Conservation (phyloP, 2,888 invertebrate genomes). For the Drosophila paramelanica region DNA sequence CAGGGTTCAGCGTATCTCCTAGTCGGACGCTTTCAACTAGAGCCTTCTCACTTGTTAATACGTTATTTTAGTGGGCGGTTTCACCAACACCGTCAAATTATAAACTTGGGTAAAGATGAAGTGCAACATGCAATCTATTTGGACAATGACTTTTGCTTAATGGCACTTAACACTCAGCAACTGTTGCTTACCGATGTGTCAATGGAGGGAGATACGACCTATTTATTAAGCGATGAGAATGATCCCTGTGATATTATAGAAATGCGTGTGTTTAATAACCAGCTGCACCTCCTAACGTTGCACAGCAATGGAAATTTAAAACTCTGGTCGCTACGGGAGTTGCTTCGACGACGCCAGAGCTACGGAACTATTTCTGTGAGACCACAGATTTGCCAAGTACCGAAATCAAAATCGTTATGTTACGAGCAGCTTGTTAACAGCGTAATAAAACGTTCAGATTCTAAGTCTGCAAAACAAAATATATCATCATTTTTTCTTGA, state of each 20-base stretch:
- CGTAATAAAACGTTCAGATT: conserved; percentile 26
- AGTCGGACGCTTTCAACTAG: too few relatives aligned
- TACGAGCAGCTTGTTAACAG: conserved; percentile 54
- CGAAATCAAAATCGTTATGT: conserved; percentile 15
- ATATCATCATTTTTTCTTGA: conserved; percentile 60
- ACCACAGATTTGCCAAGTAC: background rate
- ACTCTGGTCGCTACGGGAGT: conserved; percentile 75
- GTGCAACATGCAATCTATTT: conserved; percentile 76
- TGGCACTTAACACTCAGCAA: conserved; percentile 75
- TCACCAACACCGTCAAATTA: conserved; percentile 83
- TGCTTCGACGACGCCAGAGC: conserved; percentile 13
- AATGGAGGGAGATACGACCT: conserved; percentile 74
- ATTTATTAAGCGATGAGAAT: conserved; percentile 63
- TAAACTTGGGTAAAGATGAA: conserved; percentile 72
- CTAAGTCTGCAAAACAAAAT: conserved; percentile 21
- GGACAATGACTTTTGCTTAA: conserved; percentile 80
- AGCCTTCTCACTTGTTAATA: background rate
- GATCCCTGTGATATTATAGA: conserved; percentile 63
- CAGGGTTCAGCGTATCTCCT: too few relatives aligned
- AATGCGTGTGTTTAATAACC: conserved; percentile 75
- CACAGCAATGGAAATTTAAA: conserved; percentile 81
- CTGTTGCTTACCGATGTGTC: conserved; percentile 82
- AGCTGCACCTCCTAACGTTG: conserved; percentile 80
- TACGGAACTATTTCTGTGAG: background rate
- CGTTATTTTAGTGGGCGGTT: conserved; percentile 77